Evolutionary conservation across 2,797 vertebrate genomes (phyloP), one percentile per base, ranked within the genome.

Genomic region (Ceryle rudis): DNA sequence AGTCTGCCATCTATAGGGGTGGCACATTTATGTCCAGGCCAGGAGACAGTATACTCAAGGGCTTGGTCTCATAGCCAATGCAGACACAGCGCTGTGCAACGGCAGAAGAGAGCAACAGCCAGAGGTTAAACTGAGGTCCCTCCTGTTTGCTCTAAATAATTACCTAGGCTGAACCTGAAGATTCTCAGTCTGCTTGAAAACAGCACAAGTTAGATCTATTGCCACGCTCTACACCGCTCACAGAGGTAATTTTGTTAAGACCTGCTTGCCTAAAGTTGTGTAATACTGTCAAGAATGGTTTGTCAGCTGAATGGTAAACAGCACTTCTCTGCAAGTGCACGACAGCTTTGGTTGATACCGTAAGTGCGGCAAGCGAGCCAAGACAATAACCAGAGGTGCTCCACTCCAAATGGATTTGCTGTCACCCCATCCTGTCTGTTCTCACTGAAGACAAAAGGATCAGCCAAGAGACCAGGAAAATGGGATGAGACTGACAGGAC

Each of bases 81-180:
- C 18, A 91, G 73, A 39, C n/a, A 11, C 19, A 7, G 6, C 42
- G 57, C 79, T 35, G 83, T 4, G n/a, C 10, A 60, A 33, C 1
- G 25, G 42, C 51, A 31, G 81, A 70, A 54, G 77, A 52, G 37
- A 21, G 35, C 47, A 81, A 73, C 14, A 78, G 51, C 20, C 84
- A 71, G 65, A 88, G 95, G 47, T 95, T 67, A 83, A 96, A 88
- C 18, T 14, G 35, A 96, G 88, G 84, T 74, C 57, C 44, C 52
- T 94, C 81, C 39, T 29, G n/a, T 6, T 72, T 37, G 26, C 42
- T 42, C 71, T 73, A 67, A 44, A 14, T 11, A 69, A 46, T 25
- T 73, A n/a, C 71, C 44, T 66, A 66, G 35, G 42, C 21, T 23
- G 70, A 92, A 82, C 74, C 37, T 52, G 90, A 93, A 83, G 33